Base-by-base conservation (phyloP, 2,797 vertebrate species). In the Chelmon rostratus region DNA sequence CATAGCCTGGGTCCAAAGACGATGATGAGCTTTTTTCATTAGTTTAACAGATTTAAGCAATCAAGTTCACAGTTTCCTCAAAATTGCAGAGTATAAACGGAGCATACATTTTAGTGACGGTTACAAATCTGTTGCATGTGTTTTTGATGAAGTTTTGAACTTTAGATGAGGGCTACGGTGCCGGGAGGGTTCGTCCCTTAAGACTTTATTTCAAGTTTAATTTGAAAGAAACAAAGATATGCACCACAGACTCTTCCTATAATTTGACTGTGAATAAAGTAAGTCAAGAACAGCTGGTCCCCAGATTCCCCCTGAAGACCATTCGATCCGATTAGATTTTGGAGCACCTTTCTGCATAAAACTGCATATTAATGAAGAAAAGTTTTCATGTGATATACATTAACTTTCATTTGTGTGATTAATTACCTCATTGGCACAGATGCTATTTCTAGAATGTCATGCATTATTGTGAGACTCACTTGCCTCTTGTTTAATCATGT, bases 351-450 rank as follows among this genome's bases (percentile, higher is more conserved):
- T 13, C 47, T 68, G 42, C 33, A 57, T 56, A 37, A 40, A 62
- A 37, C 33, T 28, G 10, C 33, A 52, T 63, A 21, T 65, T 70
- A 64, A 78, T 74, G 42, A 71, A 21, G 16, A 42, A 10, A 47
- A 25, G 5, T 40, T n/a, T 62, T 50, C 33, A 1, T 9, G 13
- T 42, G 13, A 42, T 42, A 28, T 33, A 62, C 12, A n/a, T 52
- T 74, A 25, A 44, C 33, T 18, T 52, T 52, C 68, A 69, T 66
- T 57, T 63, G n/a, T 37, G 19, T 77, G 66, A 85, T 81, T 50
- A 77, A 82, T 76, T 21, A 54, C 54, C 54, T 73, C 40, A 65
- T 79, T 85, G 67, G 42, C 23, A 6, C 37, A 58, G 31, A 46
- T 67, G 46, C 42, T 77, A 61, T 76, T 65, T 78, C 83, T 54